Evolutionary conservation across 2,888 invertebrate genomes (phyloP).

Genomic region (Scaptomyza tumidula): DNA sequence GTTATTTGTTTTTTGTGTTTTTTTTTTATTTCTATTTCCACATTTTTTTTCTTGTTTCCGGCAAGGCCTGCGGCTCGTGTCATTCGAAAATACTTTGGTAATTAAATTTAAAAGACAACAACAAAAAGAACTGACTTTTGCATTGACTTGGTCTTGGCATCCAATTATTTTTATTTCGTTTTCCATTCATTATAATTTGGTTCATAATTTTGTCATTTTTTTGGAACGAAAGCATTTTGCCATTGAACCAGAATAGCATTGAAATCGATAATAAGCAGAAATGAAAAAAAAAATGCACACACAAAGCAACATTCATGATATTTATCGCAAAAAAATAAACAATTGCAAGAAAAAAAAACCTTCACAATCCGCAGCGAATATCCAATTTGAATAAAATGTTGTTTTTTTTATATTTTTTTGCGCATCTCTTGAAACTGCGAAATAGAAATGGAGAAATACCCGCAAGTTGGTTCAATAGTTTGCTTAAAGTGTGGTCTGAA

Average conservation of each 20-base stretch:
- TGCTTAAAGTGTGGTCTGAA: conserved; percentile 27
- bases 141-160: conserved; percentile 35
- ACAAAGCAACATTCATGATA: conserved; percentile 25
- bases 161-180: conserved; percentile 67
- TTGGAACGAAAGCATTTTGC: conserved; percentile 49
- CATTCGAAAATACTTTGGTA: conserved; percentile 70
- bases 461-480: conserved; percentile 49
- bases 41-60: conserved; percentile 39
- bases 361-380: conserved; percentile 2
- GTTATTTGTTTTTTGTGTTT: conserved; percentile 36
- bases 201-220: conserved; percentile 9
- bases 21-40: conserved; percentile 49
- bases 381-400: conserved; percentile 59
- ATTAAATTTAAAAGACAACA: conserved; percentile 71
- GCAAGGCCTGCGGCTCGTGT: conserved; percentile 43
- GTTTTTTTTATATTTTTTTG: not conserved
- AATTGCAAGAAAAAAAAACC: conserved; percentile 24
- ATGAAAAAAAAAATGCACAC: not conserved
- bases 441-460: conserved; percentile 14
- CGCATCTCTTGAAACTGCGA: conserved; percentile 7
- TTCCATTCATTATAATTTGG: conserved; percentile 39
- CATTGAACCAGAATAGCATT: conserved; percentile 39
- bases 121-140: conserved; percentile 35
- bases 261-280: conserved; percentile 49
- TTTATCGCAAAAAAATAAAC: conserved; percentile 51